These are phyloP conservation scores for Drosophila pandora DNA, from an alignment of 1,140 invertebrate genomes.

Conservation along the genomic window DNA sequence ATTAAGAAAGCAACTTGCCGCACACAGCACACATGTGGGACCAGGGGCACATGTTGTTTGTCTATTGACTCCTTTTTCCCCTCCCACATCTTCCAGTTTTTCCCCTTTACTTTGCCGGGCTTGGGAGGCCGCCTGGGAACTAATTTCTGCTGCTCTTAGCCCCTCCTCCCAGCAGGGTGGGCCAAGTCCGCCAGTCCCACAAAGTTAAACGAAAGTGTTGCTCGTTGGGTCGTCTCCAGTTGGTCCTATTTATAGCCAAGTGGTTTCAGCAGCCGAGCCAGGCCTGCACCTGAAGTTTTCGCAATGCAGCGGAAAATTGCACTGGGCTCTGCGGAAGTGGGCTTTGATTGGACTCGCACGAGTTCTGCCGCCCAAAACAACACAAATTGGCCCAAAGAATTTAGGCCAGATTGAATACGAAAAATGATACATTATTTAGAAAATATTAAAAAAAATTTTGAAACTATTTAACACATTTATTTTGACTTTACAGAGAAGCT, in stretches of 20 bases:
- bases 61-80: conserved; percentile 9
- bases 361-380: not conserved
- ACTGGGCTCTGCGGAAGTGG: conserved; percentile 1
- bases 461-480: no score
- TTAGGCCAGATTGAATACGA: not conserved
- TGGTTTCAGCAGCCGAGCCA: conserved; percentile 10
- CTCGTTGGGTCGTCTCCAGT: conserved; percentile 27
- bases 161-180: not conserved
- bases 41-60: conserved; percentile 34
- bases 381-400: not conserved
- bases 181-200: not conserved
- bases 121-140: conserved; percentile 41
- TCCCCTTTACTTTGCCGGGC: conserved; percentile 11
- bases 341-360: conserved; percentile 17
- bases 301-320: conserved; percentile 28
- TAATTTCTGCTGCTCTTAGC: conserved; percentile 33
- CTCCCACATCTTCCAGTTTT: not conserved
- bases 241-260: conserved; percentile 56
- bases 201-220: conserved; percentile 56
- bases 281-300: conserved; percentile 11
- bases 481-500: no score
- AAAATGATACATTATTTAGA: no score
- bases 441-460: no score
- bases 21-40: conserved; percentile 59
- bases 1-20: conserved; percentile 55